Percentiles rank a stretch among this genome's conserved stretches.
Evolutionary conservation across 2,888 invertebrate genomes (phyloP).

Genomic region (Parnassius smintheus): DNA sequence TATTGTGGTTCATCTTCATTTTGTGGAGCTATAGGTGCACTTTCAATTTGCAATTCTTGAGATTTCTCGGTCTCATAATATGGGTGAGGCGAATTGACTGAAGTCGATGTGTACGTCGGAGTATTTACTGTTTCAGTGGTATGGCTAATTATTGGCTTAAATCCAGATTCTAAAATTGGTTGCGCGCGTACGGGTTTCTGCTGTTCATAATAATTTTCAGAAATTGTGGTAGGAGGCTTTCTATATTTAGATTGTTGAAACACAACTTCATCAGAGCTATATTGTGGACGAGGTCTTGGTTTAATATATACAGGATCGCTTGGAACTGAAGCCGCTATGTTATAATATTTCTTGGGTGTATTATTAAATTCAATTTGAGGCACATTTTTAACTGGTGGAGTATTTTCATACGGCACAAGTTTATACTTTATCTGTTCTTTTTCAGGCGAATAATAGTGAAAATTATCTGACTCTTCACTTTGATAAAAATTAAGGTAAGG

Average conservation of each 20-base stretch:
- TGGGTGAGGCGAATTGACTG: conserved; percentile 35
- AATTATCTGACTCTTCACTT: conserved; percentile 50
- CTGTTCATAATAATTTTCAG: conserved; percentile 69
- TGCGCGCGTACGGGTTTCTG: conserved; percentile 44
- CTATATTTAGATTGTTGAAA: conserved; percentile 41
- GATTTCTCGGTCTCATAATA: conserved; percentile 45
- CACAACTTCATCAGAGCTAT: conserved; percentile 49
- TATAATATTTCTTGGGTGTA: conserved; percentile 45
- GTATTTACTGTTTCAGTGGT: conserved; percentile 44
- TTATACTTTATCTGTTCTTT: conserved; percentile 65
- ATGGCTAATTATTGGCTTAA: conserved; percentile 58
- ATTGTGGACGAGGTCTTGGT: conserved; percentile 58
- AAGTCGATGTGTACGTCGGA: conserved; percentile 42
- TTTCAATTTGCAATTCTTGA: conserved; percentile 35
- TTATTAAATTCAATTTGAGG: conserved; percentile 41
- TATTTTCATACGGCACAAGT: conserved; percentile 75
- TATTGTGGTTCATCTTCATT: conserved; percentile 45
- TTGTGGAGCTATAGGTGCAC: conserved; percentile 36
- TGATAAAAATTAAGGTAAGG: conserved; percentile 57
- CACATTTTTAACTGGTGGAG: conserved; percentile 60
- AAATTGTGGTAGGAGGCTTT: conserved; percentile 53
- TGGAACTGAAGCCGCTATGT: conserved; percentile 44
- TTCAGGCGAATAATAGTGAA: conserved; percentile 64
- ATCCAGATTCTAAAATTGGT: conserved; percentile 63
- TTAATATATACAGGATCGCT: conserved; percentile 60